These are phyloP conservation scores for Brachionus rubens DNA, from an alignment of 1,140 invertebrate species.

Conservation along the genomic window DNA sequence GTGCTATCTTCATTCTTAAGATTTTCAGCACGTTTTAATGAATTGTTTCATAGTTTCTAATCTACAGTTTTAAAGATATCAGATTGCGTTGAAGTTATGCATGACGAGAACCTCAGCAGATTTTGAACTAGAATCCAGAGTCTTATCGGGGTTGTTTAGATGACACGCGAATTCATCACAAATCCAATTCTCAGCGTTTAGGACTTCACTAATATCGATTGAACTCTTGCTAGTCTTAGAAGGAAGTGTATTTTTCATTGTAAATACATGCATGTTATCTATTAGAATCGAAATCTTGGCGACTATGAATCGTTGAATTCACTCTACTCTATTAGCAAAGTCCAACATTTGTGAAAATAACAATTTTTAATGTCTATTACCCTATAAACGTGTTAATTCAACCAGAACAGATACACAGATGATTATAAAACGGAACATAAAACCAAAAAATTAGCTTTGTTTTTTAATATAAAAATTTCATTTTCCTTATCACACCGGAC, in stretches of 20 bases:
- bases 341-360: conserved; percentile 91
- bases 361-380: conserved; percentile 84
- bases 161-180: conserved; percentile 93
- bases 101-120: too few relatives aligned
- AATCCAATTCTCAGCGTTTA: conserved; percentile 92
- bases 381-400: conserved; percentile 92
- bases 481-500: too few relatives aligned
- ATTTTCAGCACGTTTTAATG: too few relatives aligned
- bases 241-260: not conserved
- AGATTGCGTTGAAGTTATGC: too few relatives aligned
- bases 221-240: not conserved
- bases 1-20: too few relatives aligned
- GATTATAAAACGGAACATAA: too few relatives aligned
- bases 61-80: too few relatives aligned
- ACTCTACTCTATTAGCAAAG: conserved; percentile 90
- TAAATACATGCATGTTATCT: conserved; percentile 46
- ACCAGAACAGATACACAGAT: conserved; percentile 96
- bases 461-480: too few relatives aligned
- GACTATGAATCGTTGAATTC: conserved; percentile 84
- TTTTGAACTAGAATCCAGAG: conserved; percentile 75
- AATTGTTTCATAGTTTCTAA: too few relatives aligned
- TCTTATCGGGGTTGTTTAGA: conserved; percentile 53
- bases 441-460: too few relatives aligned
- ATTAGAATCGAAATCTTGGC: conserved; percentile 69
- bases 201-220: conserved; percentile 67